phyloP scores from a whole-genome alignment of 1,140 invertebrate genomes.

The Bombus superbus region DNA sequence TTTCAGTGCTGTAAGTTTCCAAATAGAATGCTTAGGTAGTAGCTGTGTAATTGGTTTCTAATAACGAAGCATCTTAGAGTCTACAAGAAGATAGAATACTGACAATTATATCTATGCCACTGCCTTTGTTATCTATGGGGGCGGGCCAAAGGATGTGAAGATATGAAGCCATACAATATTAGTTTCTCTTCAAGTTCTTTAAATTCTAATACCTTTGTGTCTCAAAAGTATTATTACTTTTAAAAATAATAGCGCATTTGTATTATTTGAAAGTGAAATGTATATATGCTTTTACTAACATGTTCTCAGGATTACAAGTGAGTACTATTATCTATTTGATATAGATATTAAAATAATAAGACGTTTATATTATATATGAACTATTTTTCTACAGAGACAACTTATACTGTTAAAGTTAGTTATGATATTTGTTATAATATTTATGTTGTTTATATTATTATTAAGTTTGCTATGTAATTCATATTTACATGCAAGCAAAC shows the following conservation, averaged over 20 bases:
- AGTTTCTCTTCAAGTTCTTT: constrained; percentile 3
- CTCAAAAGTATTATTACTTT: constrained; percentile 1
- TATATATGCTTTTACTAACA: not conserved
- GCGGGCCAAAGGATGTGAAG: constrained; percentile 48
- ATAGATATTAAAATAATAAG: not conserved
- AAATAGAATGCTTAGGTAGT: not conserved
- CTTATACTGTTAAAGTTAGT: constrained; percentile 41
- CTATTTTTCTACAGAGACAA: constrained; percentile 46
- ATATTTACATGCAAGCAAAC: constrained; percentile 32
- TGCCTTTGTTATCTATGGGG: constrained; percentile 53
- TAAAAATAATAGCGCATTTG: not conserved
- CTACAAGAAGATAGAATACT: constrained; percentile 43
- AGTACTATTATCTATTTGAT: not conserved
- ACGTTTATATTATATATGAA: not conserved
- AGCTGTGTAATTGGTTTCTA: not conserved
- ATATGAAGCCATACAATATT: constrained; percentile 7
- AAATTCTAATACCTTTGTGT: not conserved
- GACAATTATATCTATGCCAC: constrained; percentile 35
- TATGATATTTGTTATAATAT: constrained; percentile 23
- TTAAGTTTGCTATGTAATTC: constrained; percentile 41
- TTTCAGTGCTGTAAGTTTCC: not conserved
- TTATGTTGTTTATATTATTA: constrained; percentile 46
- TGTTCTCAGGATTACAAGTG: constrained; percentile 40
- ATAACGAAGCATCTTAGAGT: not conserved
- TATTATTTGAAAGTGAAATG: not conserved